A percentile compares a stretch with the other conserved stretches of the same genome.
These are phyloP conservation scores for Fregetta grallaria DNA, from an alignment of 2,113 vertebrate species.

Conservation along the genomic window DNA sequence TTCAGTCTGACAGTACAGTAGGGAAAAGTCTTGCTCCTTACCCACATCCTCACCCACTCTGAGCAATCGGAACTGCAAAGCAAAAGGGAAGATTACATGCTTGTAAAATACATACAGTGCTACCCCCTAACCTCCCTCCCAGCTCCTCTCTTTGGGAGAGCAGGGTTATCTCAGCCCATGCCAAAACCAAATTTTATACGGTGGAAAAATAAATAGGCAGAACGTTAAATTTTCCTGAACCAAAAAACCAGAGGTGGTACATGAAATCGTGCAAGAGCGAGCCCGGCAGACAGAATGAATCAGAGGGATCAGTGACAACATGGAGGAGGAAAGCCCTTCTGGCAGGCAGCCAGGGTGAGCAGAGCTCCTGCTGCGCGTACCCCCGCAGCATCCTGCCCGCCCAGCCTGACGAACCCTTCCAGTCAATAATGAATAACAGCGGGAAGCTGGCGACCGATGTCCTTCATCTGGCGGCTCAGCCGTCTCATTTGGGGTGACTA, in stretches of 20 bases:
- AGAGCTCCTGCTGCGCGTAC: not conserved
- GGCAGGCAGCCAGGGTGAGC: not conserved
- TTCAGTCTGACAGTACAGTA: not conserved
- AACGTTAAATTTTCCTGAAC: not conserved
- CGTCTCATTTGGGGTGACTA: not conserved
- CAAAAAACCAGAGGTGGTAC: not conserved
- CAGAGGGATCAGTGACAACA: conserved; percentile 13
- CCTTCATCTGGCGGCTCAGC: not conserved
- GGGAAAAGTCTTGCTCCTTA: not conserved
- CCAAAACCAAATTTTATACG: not conserved
- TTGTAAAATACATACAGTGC: not conserved
- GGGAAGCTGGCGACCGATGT: not conserved
- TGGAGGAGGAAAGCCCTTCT: conserved; percentile 55
- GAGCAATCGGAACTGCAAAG: not conserved
- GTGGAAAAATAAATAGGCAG: not conserved
- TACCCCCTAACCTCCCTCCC: not conserved
- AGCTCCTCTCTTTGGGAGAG: not conserved
- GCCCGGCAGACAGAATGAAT: not conserved
- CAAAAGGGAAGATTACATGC: not conserved
- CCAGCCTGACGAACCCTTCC: not conserved
- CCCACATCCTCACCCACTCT: not conserved
- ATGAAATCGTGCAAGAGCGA: not conserved
- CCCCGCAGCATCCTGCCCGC: conserved; percentile 18
- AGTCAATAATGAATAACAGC: not conserved
- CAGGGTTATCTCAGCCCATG: not conserved